phyloP scores from a whole-genome alignment of 2,113 vertebrate species.

The Saimiri boliviensis region DNA sequence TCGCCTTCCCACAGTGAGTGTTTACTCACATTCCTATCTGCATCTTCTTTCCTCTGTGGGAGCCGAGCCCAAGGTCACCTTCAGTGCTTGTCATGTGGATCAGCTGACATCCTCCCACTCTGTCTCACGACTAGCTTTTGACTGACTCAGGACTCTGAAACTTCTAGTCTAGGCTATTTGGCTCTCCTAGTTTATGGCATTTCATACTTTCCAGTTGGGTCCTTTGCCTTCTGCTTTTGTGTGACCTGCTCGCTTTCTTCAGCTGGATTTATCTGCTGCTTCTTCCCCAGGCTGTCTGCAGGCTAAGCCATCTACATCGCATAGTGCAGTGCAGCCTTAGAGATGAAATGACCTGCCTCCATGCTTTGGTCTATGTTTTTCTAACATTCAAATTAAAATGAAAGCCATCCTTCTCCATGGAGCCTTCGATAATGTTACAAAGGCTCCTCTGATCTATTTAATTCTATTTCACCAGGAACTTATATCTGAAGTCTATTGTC shows the following conservation, averaged over 20 bases:
- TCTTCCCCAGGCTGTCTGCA: neutral
- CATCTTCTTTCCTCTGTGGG: neutral
- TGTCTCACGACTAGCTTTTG: neutral
- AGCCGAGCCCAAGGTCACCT: neutral
- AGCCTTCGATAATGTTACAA: neutral
- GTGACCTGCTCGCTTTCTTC: neutral
- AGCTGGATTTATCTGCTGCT: neutral
- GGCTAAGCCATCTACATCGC: neutral
- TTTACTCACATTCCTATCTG: neutral
- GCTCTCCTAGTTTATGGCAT: neutral
- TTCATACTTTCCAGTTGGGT: neutral
- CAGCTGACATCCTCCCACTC: neutral
- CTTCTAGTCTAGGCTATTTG: neutral
- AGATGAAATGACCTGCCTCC: neutral
- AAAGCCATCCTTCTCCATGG: neutral
- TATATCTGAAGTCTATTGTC: neutral
- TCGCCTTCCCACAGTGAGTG: neutral
- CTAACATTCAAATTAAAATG: conserved; percentile 17
- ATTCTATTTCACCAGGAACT: neutral
- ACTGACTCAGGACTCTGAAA: neutral
- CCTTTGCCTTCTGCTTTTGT: neutral
- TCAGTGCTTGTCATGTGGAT: neutral
- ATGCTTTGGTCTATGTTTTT: neutral
- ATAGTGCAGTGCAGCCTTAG: neutral
- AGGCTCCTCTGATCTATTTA: neutral